Evolutionary conservation across 1,140 invertebrate species (phyloP), one percentile per base, ranked within the genome.

Genomic region (Pomacea maculata): DNA sequence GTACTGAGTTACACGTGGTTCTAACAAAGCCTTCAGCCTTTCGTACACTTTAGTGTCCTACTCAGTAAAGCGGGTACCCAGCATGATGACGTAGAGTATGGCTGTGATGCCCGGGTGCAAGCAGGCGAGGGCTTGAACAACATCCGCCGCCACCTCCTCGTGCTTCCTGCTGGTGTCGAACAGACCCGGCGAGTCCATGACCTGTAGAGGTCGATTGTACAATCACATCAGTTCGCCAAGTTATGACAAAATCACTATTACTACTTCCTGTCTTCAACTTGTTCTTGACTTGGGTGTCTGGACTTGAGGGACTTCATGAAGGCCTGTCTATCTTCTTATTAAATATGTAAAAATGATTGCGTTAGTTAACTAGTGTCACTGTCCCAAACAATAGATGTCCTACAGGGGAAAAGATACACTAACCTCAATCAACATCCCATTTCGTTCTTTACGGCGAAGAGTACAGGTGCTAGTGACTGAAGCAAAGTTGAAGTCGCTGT

Each of bases 81-180:
- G 19, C 17, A 57, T 78, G 19, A 82, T 74, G 25, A 80, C 78
- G 11, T 82, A 67, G 10, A 84, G 34, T 11, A 84, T 54, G 57
- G 80, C 80, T 67, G 81, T 77, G 12, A 80, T 80, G 14, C 83
- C 83, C 14, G 83, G 83, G 52, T 78, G 65, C 19, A 78, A 80
- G 29, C 79, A 64, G 11, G 71, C 74, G 19, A 84, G 75, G 73
- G 80, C 81, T 65, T 80, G 75, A 19, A 80, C 34, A 57, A 84
- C 80, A 29, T 77, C 78, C 19, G 64, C 67, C 29, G 64, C 52
- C 19, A 79, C 64, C 11, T 75, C 65, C 45, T 78, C 80, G 45
- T 84, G 76, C 1, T 57, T 34, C n/a, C 21, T n/a, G 45, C 45
- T 19, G 8, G 75, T 76, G 61, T 76, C 75, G 61, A 34, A 76